Conservation (phyloP, 1,140 invertebrate genomes). For the Bombyx mandarina region DNA sequence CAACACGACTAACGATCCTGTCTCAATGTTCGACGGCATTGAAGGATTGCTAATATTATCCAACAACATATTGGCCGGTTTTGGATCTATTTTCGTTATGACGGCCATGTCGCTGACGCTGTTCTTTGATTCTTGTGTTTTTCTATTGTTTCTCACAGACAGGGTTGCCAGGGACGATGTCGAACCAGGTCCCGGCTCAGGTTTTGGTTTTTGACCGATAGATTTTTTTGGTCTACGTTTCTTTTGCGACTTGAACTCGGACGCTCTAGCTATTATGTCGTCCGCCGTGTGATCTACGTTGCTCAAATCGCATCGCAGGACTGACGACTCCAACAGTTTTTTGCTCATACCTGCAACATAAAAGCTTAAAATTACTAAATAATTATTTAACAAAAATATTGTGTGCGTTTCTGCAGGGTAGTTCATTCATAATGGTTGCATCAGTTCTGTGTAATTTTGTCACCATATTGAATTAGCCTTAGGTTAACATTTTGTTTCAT, state of each 20-base stretch:
- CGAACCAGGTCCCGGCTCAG: neutral
- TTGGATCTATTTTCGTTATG: slow-evolving; percentile 11
- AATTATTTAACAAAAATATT: too few species aligned
- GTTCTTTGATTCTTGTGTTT: slow-evolving; percentile 9
- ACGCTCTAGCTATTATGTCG: slow-evolving; percentile 25
- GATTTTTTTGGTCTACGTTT: slow-evolving; percentile 10
- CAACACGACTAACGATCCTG: slow-evolving; percentile 52
- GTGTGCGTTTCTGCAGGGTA: too few species aligned
- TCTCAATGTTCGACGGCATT: slow-evolving; percentile 44
- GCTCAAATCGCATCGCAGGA: slow-evolving; percentile 8
- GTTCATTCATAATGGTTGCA: too few species aligned
- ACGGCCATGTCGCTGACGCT: slow-evolving; percentile 15
- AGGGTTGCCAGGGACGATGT: slow-evolving; percentile 15
- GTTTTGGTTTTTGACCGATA: neutral
- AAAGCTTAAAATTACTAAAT: neutral
- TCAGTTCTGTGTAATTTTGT: too few species aligned
- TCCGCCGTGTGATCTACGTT: slow-evolving; percentile 24
- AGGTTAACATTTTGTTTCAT: too few species aligned
- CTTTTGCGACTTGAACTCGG: slow-evolving; percentile 17
- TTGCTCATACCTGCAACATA: slow-evolving; percentile 25
- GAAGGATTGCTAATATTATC: slow-evolving; percentile 14
- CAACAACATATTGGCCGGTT: slow-evolving; percentile 12
- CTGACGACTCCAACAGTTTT: slow-evolving; percentile 29
- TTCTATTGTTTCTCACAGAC: slow-evolving; percentile 9
- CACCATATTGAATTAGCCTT: too few species aligned